Percentiles rank a stretch among this genome's conserved stretches.
These are phyloP conservation scores for cat (Felis catus) DNA, from an alignment of 2,113 vertebrate genomes.

Conservation along the genomic window F.catus_Fca126_mat1.0 CM031420.1:81969501-81970000, in stretches of 20 bases:
- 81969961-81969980: constrained; percentile 27
- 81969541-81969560: neutral
- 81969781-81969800: constrained; percentile 64
- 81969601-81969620: neutral
- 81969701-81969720: constrained; percentile 44
- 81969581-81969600: neutral
- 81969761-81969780: constrained; percentile 74
- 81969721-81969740: constrained; percentile 72
- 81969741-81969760: constrained; percentile 57
- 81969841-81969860: neutral
- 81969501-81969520: constrained; percentile 38
- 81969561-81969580: constrained; percentile 27
- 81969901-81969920: neutral
- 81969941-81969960: neutral
- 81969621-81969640: constrained; percentile 36
- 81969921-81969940: constrained; percentile 40
- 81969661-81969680: constrained; percentile 65
- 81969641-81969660: constrained; percentile 74
- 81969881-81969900: neutral
- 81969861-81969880: neutral
- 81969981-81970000: neutral
- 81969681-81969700: constrained; percentile 72
- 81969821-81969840: constrained; percentile 29
- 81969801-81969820: constrained; percentile 1
- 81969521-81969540: constrained; percentile 36